Evolutionary conservation across 2,797 vertebrate species (phyloP), one percentile per base, ranked within the genome.

Genomic region (Heliangelus exortis): DNA sequence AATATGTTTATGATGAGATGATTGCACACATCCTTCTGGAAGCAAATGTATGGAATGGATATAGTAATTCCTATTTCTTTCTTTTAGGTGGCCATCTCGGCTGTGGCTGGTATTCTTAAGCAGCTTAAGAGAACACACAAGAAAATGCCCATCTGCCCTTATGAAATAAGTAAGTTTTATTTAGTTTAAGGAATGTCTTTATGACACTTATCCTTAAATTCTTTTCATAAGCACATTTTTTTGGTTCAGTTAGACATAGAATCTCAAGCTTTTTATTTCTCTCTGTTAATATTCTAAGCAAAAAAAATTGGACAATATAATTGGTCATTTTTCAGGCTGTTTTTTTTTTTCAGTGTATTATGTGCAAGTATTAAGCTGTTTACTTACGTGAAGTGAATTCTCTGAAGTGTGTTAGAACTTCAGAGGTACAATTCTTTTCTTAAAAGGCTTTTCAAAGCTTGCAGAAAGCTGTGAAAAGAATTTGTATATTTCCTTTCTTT

Each of bases 21-120:
- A n/a, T 69, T 7, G 74, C 45, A 12, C 18, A 28, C 13, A 21
- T 80, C 29, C 7, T 63, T 65, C 36, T 73, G 65, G 34, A 65
- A 22, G 9, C 18, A 18, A 67, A 19, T 47, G 10, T 14, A 15
- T 63, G 69, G 59, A 78, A 47, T 26, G 8, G 41, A 29, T 43
- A 14, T 21, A 7, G 67, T 59, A 68, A 77, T 87, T 9, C 5
- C 7, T 3, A 5, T 55, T 58, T 95, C 51, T 95, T 34, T 51
- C 76, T 95, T 97, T 66, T 97, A 99, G 99, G 98, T 99, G 98
- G 99, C 99, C 7, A 99, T 99, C 95, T 99, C 99, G 34, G 98
- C 99, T 81, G 98, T 99, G 62, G 99, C 99, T 96, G 99, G 99
- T 41, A 99, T 99, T 96, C 98, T 99, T 94, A 99, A 99, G 90